Evolutionary conservation across 2,113 vertebrate species (phyloP), one percentile per base, ranked within the genome.

Genomic region (Ailurus styani): DNA sequence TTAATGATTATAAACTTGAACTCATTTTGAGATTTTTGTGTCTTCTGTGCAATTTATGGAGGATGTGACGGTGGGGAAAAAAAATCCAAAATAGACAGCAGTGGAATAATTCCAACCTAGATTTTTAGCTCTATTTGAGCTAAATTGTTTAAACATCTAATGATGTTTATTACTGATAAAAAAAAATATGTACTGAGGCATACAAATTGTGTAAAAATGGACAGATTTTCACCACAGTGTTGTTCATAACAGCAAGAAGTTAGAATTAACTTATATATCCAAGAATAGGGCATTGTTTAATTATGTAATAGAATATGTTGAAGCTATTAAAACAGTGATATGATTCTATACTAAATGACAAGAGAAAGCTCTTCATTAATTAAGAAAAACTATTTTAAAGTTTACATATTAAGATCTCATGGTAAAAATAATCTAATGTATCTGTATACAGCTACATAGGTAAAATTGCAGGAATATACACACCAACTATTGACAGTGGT

Each of bases 341-440:
- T 31, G 21, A 85, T 82, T 96, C 6, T 93, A 31, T 94, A 82
- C 45, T 96, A 90, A 97, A 77, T 85, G 27, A 45, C 7, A 88
- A 92, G 34, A 77, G 31, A 20, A 93, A 93, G 2, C 31, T 93
- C 25, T 75, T 87, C 18, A 78, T 66, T 83, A 70, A 54, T 90
- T 90, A 81, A 90, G 47, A 47, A 57, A 97, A 93, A 34, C 66
- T 77, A 42, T 75, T 83, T 91, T 93, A 93, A 97, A 68, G 34
- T 70, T 84, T 84, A 6, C 9, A 55, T 42, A 68, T 17, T 95
- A 95, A 93, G 23, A 82, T 96, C 20, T 73, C 15, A 90, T 87
- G 40, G 27, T 79, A 84, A 96, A 95, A 92, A 87, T 93, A 86
- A 73, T 55, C 62, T 87, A 66, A 29, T 95, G 31, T 66, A 7